Evolutionary conservation across 2,113 vertebrate species (phyloP), one percentile per base, ranked within the genome.

Genomic region (Leucopternis melanops): DNA sequence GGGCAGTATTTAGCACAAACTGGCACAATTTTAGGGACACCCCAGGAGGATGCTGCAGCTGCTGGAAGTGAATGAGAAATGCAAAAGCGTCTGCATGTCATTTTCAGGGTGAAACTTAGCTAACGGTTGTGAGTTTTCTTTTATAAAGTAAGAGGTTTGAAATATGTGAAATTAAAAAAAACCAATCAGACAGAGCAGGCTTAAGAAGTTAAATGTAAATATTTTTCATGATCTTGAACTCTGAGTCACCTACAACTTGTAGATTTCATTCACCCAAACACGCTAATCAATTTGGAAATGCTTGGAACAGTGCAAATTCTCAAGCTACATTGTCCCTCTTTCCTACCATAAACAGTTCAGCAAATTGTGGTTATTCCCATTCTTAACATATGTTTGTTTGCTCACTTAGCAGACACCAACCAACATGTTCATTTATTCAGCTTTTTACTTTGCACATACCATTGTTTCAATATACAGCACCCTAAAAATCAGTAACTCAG

Each of bases 381-480:
- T 81, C 23, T 77, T 66, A 82, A 62, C n/a, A 61, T 58, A 45
- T 32, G 44, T 57, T 57, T 93, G 36, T 61, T 88, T 94, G 75
- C 50, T 92, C 25, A 77, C n/a, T 61, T 90, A 59, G 59, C 82
- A 95, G 71, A 83, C 58, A 79, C 6, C 58, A 87, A 52, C 17
- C 19, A 86, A 34, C 38, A 38, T 2, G 7, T 21, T 80, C 12
- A 69, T 57, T 72, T 82, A 75, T 77, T 67, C 63, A 77, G 15
- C 19, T 89, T 89, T 89, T 54, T 55, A 31, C 55, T 57, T 82
- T 55, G 42, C 74, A 73, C 0, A 0, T 65, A 72, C 12, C 36
- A 34, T 52, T 86, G 36, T 42, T 66, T 62, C 45, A 91, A 45
- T n/a, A 71, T n/a, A 40, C 32, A 93, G 38, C 22, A 18, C 36